Evolutionary conservation across 1,140 invertebrate species (phyloP), one percentile per base, ranked within the genome.

Genomic region (Heterodera schachtii): DNA sequence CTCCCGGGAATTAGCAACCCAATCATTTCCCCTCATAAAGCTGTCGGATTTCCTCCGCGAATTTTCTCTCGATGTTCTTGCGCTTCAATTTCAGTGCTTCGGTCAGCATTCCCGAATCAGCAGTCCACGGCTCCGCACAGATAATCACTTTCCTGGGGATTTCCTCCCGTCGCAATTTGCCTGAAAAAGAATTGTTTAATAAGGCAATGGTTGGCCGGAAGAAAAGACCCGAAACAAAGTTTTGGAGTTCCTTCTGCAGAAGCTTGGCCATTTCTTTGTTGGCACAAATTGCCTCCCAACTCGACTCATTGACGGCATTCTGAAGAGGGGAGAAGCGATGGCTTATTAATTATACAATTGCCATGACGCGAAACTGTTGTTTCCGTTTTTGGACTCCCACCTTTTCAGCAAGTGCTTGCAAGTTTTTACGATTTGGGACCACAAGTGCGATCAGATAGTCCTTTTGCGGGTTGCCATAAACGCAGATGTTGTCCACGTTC

Each of bases 11-110:
- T 8, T 52, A 52, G 2, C 49, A 52, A 52, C 11, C 49, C 49
- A 52, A 52, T 69, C 71, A 66, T n/a, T 71, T 82, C 13, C 41
- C 64, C 6, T 77, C 93, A 90, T 98, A 98, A 95, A 98, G 96
- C 83, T 93, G 92, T 88, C 95, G 94, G 87, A 98, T 95, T 90
- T 96, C 94, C 78, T 93, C 92, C 90, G 95, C 93, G 91, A 97
- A 98, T 86, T 93, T 93, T 79, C 96, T 94, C 90, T 97, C 94
- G 79, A 98, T 96, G 86, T 95, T 94, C 92, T 96, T 97, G 83
- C 97, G 92, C 91, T 97, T 97, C 83, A 98, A 92, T 91, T 98
- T 98, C 90, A 98, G 95, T 70, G 97, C 96, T 84, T 97, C 97
- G 19, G 97, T 98, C 4, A 93, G 95, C 19, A 98, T 92, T 64